Evolutionary conservation across 2,888 invertebrate species (phyloP), one percentile per base, ranked within the genome.

Genomic region (Mylabris sibirica): DNA sequence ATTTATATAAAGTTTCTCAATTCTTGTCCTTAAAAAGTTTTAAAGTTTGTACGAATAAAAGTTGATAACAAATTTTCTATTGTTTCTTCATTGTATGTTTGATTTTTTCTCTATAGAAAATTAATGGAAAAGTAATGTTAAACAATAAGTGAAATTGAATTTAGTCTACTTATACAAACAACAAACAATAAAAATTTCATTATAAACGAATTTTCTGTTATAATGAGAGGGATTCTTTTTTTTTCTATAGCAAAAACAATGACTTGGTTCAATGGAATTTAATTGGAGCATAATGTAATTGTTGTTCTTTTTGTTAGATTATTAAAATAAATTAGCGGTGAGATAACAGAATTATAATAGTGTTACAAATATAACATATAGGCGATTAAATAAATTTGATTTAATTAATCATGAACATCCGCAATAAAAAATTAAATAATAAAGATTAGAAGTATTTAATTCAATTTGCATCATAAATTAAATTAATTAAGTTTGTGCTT

Each of bases 321-420:
- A 49, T 49, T 49, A 49, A 20, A 49, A 49, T 49, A 17, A 49
- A 49, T 49, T 49, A 49, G 49, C 49, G 49, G 49, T 20, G 11
- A 9, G 49, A 49, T 22, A 49, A 49, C 2, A 49, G 9, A 49
- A 49, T 49, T 49, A 49, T 49, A 49, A 44, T 44, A 44, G n/a
- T n/a, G n/a, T 44, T 44, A 44, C n/a, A n/a, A 44, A n/a, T 44
- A 44, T 44, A 44, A 44, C 44, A 44, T 30, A 30, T 30, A 30
- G 30, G 30, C 44, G 4, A 49, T 8, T 49, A 20, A 4, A 49
- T 49, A 41, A 17, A 49, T 20, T 22, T 20, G 20, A 49, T 49
- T 49, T 49, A 49, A 49, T 49, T 49, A 49, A 49, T 49, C 8
- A 17, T 4, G 17, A 17, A 44, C 44, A n/a, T 44, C 44, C 44